These are phyloP conservation scores for Diaphora mendica DNA, from an alignment of 2,888 invertebrate species.

Conservation along the genomic window DNA sequence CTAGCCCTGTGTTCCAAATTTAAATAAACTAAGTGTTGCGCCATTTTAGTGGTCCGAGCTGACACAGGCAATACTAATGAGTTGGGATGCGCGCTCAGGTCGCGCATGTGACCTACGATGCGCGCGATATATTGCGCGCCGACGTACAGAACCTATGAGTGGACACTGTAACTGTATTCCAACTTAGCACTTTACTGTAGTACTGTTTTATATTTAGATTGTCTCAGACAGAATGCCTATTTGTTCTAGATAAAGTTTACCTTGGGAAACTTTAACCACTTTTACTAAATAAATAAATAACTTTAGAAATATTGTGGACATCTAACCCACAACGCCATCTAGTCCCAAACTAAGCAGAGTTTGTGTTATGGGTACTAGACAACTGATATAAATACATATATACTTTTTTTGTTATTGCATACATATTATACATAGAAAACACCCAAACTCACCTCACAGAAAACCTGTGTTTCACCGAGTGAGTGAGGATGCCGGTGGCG, in stretches of 20 bases:
- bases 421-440: no score
- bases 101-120: constrained; percentile 66
- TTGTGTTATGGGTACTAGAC: no score
- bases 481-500: no score
- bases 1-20: neutral
- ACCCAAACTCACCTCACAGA: no score
- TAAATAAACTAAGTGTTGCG: neutral
- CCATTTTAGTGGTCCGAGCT: constrained; percentile 49
- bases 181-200: constrained; percentile 18
- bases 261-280: no score
- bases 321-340: no score
- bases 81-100: constrained; percentile 68
- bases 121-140: constrained; percentile 66
- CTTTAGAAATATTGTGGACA: no score
- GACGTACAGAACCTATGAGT: constrained; percentile 48
- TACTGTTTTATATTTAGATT: neutral
- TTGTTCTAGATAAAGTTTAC: neutral
- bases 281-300: no score
- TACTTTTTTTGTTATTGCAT: no score
- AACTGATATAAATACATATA: no score
- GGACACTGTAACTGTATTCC: constrained; percentile 52
- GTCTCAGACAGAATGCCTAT: neutral
- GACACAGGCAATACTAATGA: constrained; percentile 72
- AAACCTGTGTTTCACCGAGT: no score
- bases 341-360: no score